Conservation (phyloP, 2,113 vertebrate genomes). For the Oreochromis tanganicae region DNA sequence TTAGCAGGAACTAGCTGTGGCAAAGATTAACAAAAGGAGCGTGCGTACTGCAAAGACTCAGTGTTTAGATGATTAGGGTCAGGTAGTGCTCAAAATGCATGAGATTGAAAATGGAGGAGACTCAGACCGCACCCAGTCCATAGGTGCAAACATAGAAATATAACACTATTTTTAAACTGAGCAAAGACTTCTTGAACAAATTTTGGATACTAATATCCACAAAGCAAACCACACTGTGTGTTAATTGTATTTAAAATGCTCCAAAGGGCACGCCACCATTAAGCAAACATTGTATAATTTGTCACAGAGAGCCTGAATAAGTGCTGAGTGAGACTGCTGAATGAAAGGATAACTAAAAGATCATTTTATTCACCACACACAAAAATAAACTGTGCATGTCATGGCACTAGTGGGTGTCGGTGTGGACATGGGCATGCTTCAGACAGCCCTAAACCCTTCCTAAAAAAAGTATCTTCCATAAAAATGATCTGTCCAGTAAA, state of each 20-base stretch:
- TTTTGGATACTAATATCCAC: neutral
- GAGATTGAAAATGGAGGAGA: neutral
- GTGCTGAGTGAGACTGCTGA: neutral
- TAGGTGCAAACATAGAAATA: neutral
- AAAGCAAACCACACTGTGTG: neutral
- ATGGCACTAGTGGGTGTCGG: neutral
- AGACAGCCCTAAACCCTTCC: neutral
- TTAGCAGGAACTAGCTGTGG: neutral
- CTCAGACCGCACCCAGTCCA: neutral
- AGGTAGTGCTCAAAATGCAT: neutral
- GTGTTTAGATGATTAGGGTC: neutral
- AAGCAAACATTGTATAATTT: neutral
- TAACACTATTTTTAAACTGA: neutral
- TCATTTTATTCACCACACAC: neutral
- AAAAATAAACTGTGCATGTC: neutral
- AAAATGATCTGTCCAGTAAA: neutral
- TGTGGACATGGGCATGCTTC: neutral
- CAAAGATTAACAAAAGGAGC: neutral
- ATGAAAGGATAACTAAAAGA: neutral
- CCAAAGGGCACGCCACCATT: neutral
- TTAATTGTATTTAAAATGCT: neutral
- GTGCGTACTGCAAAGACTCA: neutral
- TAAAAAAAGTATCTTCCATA: conserved; percentile 1
- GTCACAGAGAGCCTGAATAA: neutral
- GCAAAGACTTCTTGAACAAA: neutral